Conservation (phyloP, 2,888 invertebrate genomes). For the Cataglyphis rosenhaueri region DNA sequence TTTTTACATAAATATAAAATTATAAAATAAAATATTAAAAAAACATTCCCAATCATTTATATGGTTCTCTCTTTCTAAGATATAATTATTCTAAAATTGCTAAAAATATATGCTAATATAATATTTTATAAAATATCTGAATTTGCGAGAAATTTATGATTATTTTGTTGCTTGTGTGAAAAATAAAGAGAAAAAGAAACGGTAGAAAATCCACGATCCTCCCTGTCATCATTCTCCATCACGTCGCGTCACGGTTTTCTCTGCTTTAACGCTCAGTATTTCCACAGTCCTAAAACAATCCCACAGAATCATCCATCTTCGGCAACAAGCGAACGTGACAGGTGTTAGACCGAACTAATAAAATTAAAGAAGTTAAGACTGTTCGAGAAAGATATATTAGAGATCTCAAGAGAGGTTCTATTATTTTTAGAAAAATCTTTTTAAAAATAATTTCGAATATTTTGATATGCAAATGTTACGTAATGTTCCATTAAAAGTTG, state of each 20-base stretch:
- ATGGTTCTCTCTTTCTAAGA: background rate
- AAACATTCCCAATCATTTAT: background rate
- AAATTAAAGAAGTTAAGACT: slow-evolving; percentile 15
- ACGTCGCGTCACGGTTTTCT: slow-evolving; percentile 39
- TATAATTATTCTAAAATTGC: background rate
- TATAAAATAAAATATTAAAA: background rate
- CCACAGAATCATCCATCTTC: slow-evolving; percentile 74
- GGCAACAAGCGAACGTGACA: slow-evolving; percentile 38
- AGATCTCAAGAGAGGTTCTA: slow-evolving; percentile 1
- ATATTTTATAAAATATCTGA: background rate
- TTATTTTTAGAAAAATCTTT: background rate
- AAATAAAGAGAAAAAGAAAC: slow-evolving; percentile 15
- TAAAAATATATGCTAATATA: background rate
- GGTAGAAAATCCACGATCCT: slow-evolving; percentile 9
- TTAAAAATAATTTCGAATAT: background rate
- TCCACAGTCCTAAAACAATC: slow-evolving; percentile 72
- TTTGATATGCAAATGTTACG: background rate
- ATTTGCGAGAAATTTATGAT: background rate
- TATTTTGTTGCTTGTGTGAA: background rate
- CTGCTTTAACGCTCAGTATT: slow-evolving; percentile 55
- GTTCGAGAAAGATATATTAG: background rate
- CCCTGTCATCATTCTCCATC: slow-evolving; percentile 41
- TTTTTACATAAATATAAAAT: background rate
- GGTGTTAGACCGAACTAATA: slow-evolving; percentile 30
- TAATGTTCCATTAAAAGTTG: background rate